Evolutionary conservation across 2,113 vertebrate species (phyloP), one percentile per base, ranked within the genome.

Genomic region (Ailurus styani): DNA sequence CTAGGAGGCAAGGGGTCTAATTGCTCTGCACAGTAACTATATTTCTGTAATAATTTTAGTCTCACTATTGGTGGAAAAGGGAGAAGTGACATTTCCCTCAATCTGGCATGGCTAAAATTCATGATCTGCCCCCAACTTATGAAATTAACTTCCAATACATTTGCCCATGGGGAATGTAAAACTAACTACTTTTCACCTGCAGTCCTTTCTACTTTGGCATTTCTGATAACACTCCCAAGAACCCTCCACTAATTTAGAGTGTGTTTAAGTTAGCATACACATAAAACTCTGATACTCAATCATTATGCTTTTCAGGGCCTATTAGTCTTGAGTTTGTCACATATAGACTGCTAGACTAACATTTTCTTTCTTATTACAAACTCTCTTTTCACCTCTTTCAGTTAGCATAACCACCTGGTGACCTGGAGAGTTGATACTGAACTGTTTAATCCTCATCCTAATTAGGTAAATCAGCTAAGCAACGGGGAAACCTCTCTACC

Each of bases 201-300:
- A 82, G 9, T 78, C n/a, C n/a, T 95, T 96, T 77, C 31, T 47
- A 31, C 77, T 77, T 95, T 85, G 72, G 27, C 70, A 90, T 94
- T 96, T 93, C 50, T 97, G 72, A 82, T 57, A 78, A 25, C 29
- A 94, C 84, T 77, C 37, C 66, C 40, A 18, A 85, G 64, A 96
- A 55, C 8, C 6, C 13, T 86, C 3, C 42, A 66, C 12, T 88
- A 94, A 94, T 66, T 82, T 8, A 72, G n/a, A 86, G 8, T 75
- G 15, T 85, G 13, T 45, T 87, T 84, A 96, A 78, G 11, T 88
- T 60, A 82, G 31, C 34, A 90, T 50, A 40, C 52, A 82, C 52
- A 77, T 47, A 82, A 85, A 90, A 85, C 7, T 42, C 79, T 88
- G 34, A 85, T 64, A 64, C 3, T 77, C 68, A 83, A 52, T 70